Evolutionary conservation across 23 tunicate genomes (phyloP).

Genomic region (Corella eumyota): DNA sequence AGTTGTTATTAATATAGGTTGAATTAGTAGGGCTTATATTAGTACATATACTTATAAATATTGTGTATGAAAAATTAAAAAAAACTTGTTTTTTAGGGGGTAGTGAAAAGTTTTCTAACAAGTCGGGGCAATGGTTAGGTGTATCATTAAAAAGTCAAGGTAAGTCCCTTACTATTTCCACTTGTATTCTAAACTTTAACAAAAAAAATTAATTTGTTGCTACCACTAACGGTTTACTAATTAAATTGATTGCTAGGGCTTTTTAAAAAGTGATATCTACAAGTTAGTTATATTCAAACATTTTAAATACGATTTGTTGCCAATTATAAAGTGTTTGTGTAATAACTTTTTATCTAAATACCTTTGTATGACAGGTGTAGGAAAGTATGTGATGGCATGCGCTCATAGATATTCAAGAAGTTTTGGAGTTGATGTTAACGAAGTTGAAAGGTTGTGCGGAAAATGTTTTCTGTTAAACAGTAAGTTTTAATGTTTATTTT

Average conservation of each 20-base stretch:
- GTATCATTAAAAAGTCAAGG: slow-evolving; percentile 77
- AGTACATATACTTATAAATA: no score
- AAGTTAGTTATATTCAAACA: no score
- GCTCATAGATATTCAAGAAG: slow-evolving; percentile 49
- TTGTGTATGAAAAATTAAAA: no score
- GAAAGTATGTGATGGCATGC: slow-evolving; percentile 54
- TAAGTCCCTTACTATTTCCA: slow-evolving; percentile 1
- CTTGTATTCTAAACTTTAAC: not conserved
- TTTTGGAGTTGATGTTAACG: slow-evolving; percentile 8
- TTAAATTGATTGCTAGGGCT: no score
- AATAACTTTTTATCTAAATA: no score
- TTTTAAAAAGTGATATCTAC: no score
- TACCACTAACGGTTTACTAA: no score
- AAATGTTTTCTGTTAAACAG: slow-evolving; percentile 77
- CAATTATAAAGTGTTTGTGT: no score
- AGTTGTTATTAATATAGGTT: no score
- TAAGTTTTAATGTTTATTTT: slow-evolving; percentile 8
- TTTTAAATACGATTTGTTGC: no score
- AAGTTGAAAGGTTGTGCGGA: slow-evolving; percentile 64
- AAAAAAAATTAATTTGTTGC: no score
- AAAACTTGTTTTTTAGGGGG: slow-evolving; percentile 22
- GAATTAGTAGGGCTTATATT: no score
- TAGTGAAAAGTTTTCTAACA: slow-evolving; percentile 14
- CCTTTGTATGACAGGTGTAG: slow-evolving; percentile 74
- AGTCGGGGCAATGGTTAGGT: slow-evolving; percentile 87